These are phyloP conservation scores for Morus bassanus DNA, from an alignment of 2,797 vertebrate genomes.

Conservation along the genomic window DNA sequence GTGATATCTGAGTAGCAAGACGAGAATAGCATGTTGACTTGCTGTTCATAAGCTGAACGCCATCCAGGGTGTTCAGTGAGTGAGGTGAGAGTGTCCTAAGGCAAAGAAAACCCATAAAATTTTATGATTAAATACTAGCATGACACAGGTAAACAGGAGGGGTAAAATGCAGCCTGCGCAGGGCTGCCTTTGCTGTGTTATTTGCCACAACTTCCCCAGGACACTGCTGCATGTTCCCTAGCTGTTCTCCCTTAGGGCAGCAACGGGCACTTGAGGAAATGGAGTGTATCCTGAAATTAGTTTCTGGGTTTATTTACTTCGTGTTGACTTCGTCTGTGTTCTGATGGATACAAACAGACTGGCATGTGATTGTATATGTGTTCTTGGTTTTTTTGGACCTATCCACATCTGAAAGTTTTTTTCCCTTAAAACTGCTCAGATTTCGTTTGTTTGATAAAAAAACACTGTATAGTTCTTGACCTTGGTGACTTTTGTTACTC, in stretches of 20 bases:
- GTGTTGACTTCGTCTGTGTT: not conserved
- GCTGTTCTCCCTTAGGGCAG: not conserved
- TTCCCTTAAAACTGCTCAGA: not conserved
- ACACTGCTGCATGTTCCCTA: not conserved
- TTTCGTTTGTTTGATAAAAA: not conserved
- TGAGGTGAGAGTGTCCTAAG: not conserved
- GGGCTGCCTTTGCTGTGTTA: not conserved
- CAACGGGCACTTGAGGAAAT: not conserved
- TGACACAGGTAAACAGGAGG: fast-evolving
- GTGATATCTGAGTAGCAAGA: not conserved
- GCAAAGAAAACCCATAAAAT: not conserved
- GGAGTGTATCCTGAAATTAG: not conserved
- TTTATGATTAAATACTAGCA: not conserved
- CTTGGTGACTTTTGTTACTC: not conserved
- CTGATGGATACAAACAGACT: not conserved
- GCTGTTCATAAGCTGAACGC: not conserved
- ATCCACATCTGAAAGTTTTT: not conserved
- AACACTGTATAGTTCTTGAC: not conserved
- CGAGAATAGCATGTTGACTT: not conserved
- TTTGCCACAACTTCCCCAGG: not conserved
- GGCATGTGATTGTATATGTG: not conserved
- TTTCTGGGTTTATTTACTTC: not conserved
- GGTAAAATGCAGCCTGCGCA: not conserved
- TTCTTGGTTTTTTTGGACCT: not conserved
- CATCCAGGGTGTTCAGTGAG: not conserved